Percentiles rank a stretch among this genome's conserved stretches.
Evolutionary conservation across 2,113 vertebrate species (phyloP).

Genomic region (Chionomys nivalis): DNA sequence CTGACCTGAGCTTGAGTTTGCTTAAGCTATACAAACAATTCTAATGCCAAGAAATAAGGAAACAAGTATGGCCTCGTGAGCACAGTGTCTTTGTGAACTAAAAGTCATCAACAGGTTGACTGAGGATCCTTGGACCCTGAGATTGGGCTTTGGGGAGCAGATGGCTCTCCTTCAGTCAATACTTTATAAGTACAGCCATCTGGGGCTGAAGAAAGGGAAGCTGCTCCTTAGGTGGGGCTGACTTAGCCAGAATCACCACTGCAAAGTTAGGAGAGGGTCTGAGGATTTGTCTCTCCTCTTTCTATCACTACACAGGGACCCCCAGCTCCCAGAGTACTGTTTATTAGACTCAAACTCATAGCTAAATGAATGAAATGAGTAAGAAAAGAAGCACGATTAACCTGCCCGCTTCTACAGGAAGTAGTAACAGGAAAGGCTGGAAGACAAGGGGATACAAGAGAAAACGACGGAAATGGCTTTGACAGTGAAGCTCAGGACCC

Average conservation of each 20-base stretch:
- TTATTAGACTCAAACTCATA: neutral
- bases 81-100: neutral
- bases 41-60: neutral
- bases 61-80: neutral
- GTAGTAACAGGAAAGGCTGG: accelerated
- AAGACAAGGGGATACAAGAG: neutral
- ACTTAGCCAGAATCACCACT: neutral
- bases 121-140: neutral
- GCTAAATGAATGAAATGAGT: neutral
- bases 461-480: neutral
- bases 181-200: neutral
- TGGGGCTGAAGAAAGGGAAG: neutral
- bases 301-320: neutral
- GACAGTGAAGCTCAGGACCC: neutral
- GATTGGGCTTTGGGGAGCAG: neutral
- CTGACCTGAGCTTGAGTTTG: neutral
- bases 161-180: neutral
- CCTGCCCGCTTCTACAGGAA: neutral
- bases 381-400: neutral
- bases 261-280: neutral
- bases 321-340: neutral
- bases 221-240: neutral
- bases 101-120: neutral
- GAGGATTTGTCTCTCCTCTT: neutral
- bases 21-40: no score